These are phyloP conservation scores for Lepidurus arcticus DNA, from an alignment of 1,140 invertebrate genomes.

Conservation along the genomic window DNA sequence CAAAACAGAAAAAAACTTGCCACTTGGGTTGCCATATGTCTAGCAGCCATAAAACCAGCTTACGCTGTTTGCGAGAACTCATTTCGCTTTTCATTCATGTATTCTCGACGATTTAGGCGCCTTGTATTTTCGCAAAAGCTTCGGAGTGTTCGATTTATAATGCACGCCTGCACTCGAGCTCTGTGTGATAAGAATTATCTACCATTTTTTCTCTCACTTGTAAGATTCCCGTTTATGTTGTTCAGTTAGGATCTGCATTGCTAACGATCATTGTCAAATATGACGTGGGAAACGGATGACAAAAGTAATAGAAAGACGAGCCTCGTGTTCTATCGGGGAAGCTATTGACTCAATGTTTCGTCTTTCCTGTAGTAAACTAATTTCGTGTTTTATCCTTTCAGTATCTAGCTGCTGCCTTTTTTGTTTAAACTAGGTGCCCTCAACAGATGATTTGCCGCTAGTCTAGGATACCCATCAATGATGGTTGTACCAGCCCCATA, in stretches of 20 bases:
- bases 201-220: neutral
- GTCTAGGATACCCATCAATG: too few relatives aligned
- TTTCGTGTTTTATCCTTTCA: too few relatives aligned
- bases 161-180: constrained; percentile 5
- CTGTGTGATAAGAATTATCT: constrained; percentile 7
- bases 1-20: neutral
- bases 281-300: constrained; percentile 7
- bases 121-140: constrained; percentile 16
- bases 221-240: neutral
- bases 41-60: constrained; percentile 3
- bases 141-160: constrained; percentile 1
- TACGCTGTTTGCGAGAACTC: constrained; percentile 1
- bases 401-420: too few relatives aligned
- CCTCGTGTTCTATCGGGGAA: constrained; percentile 4
- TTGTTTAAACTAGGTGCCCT: too few relatives aligned
- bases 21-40: constrained; percentile 12
- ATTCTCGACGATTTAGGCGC: neutral
- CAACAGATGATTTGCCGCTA: too few relatives aligned
- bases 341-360: neutral
- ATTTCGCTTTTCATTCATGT: neutral
- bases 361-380: neutral
- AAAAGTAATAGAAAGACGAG: neutral
- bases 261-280: constrained; percentile 10
- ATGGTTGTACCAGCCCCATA: too few relatives aligned
- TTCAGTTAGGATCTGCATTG: constrained; percentile 10